A percentile compares a stretch with the other conserved stretches of the same genome.
Evolutionary conservation across 2,797 vertebrate species (phyloP).

Genomic region (Simalia tracyae): DNA sequence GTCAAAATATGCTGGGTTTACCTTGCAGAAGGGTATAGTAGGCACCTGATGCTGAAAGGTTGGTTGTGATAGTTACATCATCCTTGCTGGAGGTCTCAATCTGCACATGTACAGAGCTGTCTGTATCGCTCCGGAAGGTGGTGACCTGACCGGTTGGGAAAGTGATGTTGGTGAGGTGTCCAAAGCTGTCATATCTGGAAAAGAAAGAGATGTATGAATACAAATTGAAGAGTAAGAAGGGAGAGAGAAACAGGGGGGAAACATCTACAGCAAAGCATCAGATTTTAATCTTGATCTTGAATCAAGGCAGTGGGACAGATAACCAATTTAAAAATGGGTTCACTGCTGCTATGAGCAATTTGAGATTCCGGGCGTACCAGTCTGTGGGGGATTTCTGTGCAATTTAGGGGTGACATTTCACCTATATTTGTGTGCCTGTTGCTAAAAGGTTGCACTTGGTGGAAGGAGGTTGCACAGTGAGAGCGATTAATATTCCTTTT

Average conservation of each 20-base stretch:
- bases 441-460: not conserved
- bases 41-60: slow-evolving; percentile 93
- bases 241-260: not conserved
- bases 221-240: not conserved
- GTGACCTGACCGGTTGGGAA: slow-evolving; percentile 95
- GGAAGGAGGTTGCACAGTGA: not conserved
- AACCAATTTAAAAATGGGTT: not conserved
- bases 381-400: not conserved
- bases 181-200: slow-evolving; percentile 91
- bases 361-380: not conserved
- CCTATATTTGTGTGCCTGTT: slow-evolving; percentile 4
- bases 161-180: slow-evolving; percentile 94
- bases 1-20: slow-evolving; percentile 60
- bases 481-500: slow-evolving; percentile 11
- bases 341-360: not conserved
- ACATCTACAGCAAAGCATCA: not conserved
- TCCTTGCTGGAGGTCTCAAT: slow-evolving; percentile 94
- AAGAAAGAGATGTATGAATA: slow-evolving; percentile 32
- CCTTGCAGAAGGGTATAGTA: slow-evolving; percentile 98
- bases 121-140: slow-evolving; percentile 91
- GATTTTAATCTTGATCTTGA: no score
- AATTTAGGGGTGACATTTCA: not conserved
- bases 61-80: slow-evolving; percentile 94
- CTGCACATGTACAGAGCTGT: slow-evolving; percentile 91
- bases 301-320: not conserved